Percentiles rank a stretch among this genome's conserved stretches.
Conservation (phyloP, 92 coral and sea anemone genomes). For the Phenganax marumi region DNA sequence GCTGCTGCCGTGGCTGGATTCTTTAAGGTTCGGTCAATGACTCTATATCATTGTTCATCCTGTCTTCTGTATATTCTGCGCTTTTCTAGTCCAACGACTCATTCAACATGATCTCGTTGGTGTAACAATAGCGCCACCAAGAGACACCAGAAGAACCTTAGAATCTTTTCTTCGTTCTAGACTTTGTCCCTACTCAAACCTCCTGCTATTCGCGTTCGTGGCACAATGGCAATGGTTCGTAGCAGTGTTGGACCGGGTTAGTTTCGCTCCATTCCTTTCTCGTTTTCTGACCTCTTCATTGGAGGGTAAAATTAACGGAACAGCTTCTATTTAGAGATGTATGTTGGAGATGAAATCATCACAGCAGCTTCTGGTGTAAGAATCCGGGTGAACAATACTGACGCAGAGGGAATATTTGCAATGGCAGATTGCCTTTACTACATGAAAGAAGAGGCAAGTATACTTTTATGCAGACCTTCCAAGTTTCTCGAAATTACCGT, state of each 20-base stretch:
- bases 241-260: conserved; percentile 95
- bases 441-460: conserved; percentile 57
- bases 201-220: conserved; percentile 81
- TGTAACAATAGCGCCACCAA: not conserved
- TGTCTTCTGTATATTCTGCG: not conserved
- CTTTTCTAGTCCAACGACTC: not conserved
- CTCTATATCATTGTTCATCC: not conserved
- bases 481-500: not conserved
- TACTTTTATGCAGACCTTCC: not conserved
- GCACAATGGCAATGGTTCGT: conserved; percentile 96
- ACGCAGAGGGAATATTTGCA: conserved; percentile 96
- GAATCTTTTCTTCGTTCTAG: conserved; percentile 23
- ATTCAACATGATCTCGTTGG: not conserved
- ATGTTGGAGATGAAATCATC: conserved; percentile 92
- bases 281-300: no score
- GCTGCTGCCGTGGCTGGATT: conserved; percentile 99
- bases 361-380: conserved; percentile 93
- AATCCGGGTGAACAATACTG: conserved; percentile 90
- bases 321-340: conserved; percentile 58
- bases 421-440: conserved; percentile 83
- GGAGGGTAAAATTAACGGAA: not conserved
- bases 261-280: not conserved
- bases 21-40: conserved; percentile 68
- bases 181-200: conserved; percentile 75
- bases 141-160: not conserved